Conservation (phyloP, 2,113 vertebrate species). For the Spilogale gracilis region DNA sequence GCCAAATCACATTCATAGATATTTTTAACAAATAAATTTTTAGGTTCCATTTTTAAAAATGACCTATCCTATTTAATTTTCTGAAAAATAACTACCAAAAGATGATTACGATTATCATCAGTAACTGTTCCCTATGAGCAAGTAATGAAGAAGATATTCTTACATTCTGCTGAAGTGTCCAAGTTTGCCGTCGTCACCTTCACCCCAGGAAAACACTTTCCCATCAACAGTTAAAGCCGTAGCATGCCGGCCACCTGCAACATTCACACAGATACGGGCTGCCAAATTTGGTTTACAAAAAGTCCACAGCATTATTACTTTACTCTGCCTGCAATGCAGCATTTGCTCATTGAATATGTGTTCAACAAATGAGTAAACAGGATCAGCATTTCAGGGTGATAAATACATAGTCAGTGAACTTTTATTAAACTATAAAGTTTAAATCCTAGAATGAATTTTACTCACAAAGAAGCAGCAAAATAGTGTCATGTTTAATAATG, state of each 20-base stretch:
- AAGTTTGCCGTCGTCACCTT: conserved; percentile 98
- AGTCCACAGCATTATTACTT: not conserved
- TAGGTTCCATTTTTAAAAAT: not conserved
- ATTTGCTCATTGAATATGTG: not conserved
- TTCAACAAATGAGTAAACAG: not conserved
- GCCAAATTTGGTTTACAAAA: not conserved
- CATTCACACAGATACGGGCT: not conserved
- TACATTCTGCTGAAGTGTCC: conserved; percentile 99
- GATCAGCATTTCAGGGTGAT: not conserved
- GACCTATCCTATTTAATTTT: not conserved
- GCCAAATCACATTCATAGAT: not conserved
- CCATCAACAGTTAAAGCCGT: conserved; percentile 98
- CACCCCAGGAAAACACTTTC: conserved; percentile 99
- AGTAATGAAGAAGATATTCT: conserved; percentile 66
- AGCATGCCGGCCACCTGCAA: conserved; percentile 96
- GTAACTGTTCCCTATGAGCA: not conserved
- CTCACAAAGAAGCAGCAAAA: not conserved
- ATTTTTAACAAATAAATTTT: not conserved
- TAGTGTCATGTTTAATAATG: not conserved
- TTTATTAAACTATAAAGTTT: not conserved
- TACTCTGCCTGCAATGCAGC: not conserved
- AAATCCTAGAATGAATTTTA: conserved; percentile 18
- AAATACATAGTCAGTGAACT: not conserved
- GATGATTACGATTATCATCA: not conserved
- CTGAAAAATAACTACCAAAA: not conserved